phyloP scores from a whole-genome alignment of 2,888 invertebrate species.

The Rotaria magnacalcarata region DNA sequence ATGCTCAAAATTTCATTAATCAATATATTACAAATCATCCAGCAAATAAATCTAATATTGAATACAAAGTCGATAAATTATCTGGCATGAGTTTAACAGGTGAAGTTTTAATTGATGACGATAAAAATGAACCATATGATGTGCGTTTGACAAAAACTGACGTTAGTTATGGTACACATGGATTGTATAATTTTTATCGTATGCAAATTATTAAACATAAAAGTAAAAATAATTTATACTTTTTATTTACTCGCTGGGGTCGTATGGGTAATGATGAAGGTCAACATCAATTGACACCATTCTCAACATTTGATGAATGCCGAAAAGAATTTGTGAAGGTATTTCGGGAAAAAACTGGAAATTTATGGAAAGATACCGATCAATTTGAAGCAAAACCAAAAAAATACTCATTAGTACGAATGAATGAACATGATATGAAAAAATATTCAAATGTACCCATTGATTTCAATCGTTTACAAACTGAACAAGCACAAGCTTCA shows the following conservation, averaged over 20 bases:
- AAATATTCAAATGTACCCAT: constrained; percentile 5
- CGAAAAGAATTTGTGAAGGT: constrained; percentile 59
- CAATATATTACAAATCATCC: neutral
- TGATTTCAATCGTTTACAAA: constrained; percentile 29
- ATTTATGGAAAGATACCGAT: constrained; percentile 51
- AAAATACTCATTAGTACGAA: constrained; percentile 38
- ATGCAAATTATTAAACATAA: constrained; percentile 57
- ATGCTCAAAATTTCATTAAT: constrained; percentile 37
- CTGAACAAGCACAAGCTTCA: neutral
- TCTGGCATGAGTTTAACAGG: constrained; percentile 40
- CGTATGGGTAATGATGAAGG: constrained; percentile 55
- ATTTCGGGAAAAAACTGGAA: constrained; percentile 58
- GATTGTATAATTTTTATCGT: constrained; percentile 60
- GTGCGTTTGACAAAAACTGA: constrained; percentile 58
- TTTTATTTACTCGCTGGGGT: constrained; percentile 61
- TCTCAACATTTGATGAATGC: constrained; percentile 52
- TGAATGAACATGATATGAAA: constrained; percentile 32
- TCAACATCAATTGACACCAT: constrained; percentile 58
- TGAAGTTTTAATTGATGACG: constrained; percentile 34
- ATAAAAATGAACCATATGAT: constrained; percentile 50
- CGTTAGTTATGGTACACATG: constrained; percentile 55
- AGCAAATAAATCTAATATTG: neutral
- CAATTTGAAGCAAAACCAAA: constrained; percentile 35
- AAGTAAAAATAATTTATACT: constrained; percentile 54
- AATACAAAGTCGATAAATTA: constrained; percentile 36